These are phyloP conservation scores for Semnopithecus entellus DNA, from an alignment of 2,113 vertebrate genomes.

Conservation along the genomic window DNA sequence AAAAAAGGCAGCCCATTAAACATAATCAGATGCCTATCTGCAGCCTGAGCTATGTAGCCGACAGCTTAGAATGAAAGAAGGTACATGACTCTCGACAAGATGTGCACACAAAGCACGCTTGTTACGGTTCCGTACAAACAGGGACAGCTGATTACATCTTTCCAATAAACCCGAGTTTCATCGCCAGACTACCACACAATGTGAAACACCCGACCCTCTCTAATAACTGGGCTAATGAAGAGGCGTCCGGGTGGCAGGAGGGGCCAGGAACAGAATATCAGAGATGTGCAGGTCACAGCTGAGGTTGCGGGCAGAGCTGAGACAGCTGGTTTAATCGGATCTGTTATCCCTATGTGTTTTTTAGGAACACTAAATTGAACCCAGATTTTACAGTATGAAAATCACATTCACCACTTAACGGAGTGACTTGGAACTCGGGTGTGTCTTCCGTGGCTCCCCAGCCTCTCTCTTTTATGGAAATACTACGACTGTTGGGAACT, in stretches of 20 bases:
- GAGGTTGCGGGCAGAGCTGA: not conserved
- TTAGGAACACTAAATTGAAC: not conserved
- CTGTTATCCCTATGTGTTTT: not conserved
- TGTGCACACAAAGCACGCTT: not conserved
- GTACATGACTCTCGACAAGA: not conserved
- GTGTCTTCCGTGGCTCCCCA: rapidly evolving
- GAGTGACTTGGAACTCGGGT: not conserved
- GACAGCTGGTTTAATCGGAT: not conserved
- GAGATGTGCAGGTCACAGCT: not conserved
- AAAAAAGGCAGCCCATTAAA: not conserved
- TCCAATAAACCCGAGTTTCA: conserved; percentile 37
- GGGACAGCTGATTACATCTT: conserved; percentile 24
- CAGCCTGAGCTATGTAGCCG: conserved; percentile 7
- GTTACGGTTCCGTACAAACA: not conserved
- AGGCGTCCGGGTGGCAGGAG: not conserved
- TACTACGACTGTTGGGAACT: not conserved
- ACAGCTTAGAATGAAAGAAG: conserved; percentile 12
- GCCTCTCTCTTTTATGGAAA: not conserved
- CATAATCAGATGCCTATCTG: conserved; percentile 11
- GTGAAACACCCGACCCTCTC: not conserved
- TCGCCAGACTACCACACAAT: not conserved
- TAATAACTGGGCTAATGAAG: not conserved
- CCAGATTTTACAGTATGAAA: not conserved
- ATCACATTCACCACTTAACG: rapidly evolving
- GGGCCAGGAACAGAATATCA: not conserved